These are phyloP conservation scores for Cetoscarus ocellatus DNA, from an alignment of 2,797 vertebrate species.

Conservation along the genomic window DNA sequence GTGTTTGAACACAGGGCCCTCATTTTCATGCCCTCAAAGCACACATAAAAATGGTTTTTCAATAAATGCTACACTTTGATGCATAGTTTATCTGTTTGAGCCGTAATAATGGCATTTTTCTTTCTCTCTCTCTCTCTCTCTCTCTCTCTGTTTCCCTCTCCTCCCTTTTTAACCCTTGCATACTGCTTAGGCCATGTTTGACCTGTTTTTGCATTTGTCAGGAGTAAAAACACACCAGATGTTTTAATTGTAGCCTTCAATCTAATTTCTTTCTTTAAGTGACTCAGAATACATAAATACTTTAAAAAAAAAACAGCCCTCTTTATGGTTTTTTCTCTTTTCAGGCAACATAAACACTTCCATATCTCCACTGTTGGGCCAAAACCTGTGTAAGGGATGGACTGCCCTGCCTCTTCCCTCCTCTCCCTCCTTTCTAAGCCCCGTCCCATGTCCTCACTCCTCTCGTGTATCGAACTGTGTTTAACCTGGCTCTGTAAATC, in stretches of 20 bases:
- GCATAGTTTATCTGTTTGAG: conserved; percentile 72
- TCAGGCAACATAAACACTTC: too few relatives aligned
- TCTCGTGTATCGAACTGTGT: conserved; percentile 59
- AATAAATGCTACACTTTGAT: conserved; percentile 75
- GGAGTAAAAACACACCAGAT: too few relatives aligned
- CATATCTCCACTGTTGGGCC: too few relatives aligned
- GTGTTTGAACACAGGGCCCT: conserved; percentile 71
- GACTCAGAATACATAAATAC: too few relatives aligned
- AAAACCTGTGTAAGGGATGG: too few relatives aligned
- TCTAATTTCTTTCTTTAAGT: too few relatives aligned
- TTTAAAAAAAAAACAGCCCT: too few relatives aligned
- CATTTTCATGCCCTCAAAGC: conserved; percentile 78
- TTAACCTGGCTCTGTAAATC: conserved; percentile 69
- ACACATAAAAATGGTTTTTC: conserved; percentile 72
- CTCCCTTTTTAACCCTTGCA: neutral
- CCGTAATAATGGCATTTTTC: conserved; percentile 55
- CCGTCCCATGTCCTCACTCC: conserved; percentile 51
- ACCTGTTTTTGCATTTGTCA: too few relatives aligned
- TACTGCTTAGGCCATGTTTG: too few relatives aligned
- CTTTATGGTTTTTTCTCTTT: too few relatives aligned
- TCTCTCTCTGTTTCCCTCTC: conserved; percentile 11
- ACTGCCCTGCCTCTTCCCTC: neutral
- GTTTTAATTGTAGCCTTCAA: too few relatives aligned
- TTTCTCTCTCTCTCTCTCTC: conserved; percentile 8
- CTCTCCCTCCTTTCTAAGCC: conserved; percentile 40